Conservation (phyloP, 1,140 invertebrate species). For the Euborellia annulipes region DNA sequence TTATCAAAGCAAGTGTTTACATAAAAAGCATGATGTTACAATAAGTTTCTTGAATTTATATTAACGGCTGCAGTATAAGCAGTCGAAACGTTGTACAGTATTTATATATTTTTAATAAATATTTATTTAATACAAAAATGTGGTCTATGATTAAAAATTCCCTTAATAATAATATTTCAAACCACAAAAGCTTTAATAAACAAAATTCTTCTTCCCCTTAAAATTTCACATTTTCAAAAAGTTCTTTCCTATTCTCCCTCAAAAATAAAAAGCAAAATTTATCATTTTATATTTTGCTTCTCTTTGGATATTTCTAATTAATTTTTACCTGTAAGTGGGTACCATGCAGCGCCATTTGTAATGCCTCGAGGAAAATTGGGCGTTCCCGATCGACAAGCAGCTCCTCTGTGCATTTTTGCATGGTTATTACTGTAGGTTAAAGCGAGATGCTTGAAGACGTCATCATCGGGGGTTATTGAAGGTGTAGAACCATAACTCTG, state of each 20-base stretch:
- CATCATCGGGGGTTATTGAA: conserved; percentile 82
- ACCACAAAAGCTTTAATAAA: too few relatives aligned
- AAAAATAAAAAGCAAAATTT: not conserved
- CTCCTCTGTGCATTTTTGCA: conserved; percentile 66
- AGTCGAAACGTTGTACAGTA: too few relatives aligned
- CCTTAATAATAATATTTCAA: too few relatives aligned
- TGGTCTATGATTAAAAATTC: too few relatives aligned
- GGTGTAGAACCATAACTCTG: conserved; percentile 57
- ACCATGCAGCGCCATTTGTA: conserved; percentile 86
- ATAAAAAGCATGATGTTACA: too few relatives aligned
- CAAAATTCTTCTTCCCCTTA: not conserved
- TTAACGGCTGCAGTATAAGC: too few relatives aligned
- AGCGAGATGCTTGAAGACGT: conserved; percentile 80
- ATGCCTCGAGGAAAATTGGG: conserved; percentile 71
- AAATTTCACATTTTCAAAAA: not conserved
- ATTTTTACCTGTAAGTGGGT: conserved; percentile 57
- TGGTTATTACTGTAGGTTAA: conserved; percentile 79
- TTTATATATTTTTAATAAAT: too few relatives aligned
- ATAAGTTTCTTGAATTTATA: too few relatives aligned
- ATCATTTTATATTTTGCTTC: not conserved
- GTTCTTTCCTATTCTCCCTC: too few relatives aligned
- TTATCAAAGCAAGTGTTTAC: too few relatives aligned
- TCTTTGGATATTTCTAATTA: conserved; percentile 2
- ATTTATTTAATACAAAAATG: too few relatives aligned
- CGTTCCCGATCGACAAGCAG: conserved; percentile 54